Evolutionary conservation across 2,888 invertebrate genomes (phyloP), one percentile per base, ranked within the genome.

Genomic region (Prionchulus punctatus): DNA sequence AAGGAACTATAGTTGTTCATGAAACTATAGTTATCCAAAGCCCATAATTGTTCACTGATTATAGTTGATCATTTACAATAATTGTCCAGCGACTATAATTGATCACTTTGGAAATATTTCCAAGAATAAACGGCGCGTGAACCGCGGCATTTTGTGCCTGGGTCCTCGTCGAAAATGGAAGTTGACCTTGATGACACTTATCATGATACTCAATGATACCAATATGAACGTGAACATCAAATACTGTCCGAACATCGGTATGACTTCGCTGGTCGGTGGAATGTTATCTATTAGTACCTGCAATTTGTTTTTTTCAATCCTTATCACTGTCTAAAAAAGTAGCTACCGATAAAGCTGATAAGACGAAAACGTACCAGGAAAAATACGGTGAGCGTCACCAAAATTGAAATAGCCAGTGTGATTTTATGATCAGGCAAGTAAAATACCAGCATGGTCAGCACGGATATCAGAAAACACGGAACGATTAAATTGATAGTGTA

Each of bases 401-500:
- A 27, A 23, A 53, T 53, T 4, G 45, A 47, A 18, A 53, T 53
- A 3, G 53, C 18, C 4, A 53, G 26, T 21, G 53, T 53, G 3
- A 53, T 53, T 43, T 53, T 53, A n/a, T 43, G 7, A 7, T 12
- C 12, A 12, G 53, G 53, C 23, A 69, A 59, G 57, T 67, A 69
- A 59, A 70, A 69, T 27, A 70, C 70, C 58, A 70, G 67, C 1
- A 68, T 69, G 15, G 69, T 69, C 4, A 69, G 61, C 52, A 68
- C 62, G 0, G 67, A 65, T 58, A 69, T 70, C 45, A 69, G 57
- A 49, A 70, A 68, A 57, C 69, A 69, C 7, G 69, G 69, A 15
- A 70, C 58, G 4, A 53, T 23, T 27, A 69, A 58, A 43, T 70
- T 70, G 58, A 65, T 65, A 1, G 67, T 67, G 62, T 64, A 69